Evolutionary conservation across 2,888 invertebrate genomes (phyloP).

Genomic region (Andricus curvator): DNA sequence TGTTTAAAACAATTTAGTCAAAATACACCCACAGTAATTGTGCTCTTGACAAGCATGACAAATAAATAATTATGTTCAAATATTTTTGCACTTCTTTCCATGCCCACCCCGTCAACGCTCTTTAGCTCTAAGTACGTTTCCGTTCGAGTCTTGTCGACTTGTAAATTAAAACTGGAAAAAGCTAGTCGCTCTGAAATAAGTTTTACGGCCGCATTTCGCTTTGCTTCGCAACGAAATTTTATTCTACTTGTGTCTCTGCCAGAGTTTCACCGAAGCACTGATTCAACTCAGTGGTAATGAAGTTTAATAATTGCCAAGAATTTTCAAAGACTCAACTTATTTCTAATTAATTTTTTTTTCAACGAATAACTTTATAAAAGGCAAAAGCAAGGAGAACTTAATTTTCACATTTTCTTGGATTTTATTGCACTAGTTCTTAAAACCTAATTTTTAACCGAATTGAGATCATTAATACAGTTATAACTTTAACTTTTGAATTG

Average conservation of each 20-base stretch:
- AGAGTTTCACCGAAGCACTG: conserved; percentile 42
- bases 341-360: neutral
- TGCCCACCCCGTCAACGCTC: neutral
- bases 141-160: conserved; percentile 38
- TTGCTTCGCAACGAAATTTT: conserved; percentile 42
- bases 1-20: too few species aligned
- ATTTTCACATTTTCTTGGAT: too few species aligned
- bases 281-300: conserved; percentile 45
- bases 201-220: conserved; percentile 40
- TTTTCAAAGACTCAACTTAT: neutral
- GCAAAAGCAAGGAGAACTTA: too few species aligned
- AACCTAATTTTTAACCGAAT: too few species aligned
- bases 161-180: conserved; percentile 45
- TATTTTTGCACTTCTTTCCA: neutral
- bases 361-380: too few species aligned
- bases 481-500: too few species aligned
- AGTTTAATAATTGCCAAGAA: conserved; percentile 44
- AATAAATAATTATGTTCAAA: neutral
- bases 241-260: conserved; percentile 40
- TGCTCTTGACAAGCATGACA: neutral
- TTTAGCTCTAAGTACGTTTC: conserved; percentile 40
- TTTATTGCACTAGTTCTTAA: too few species aligned
- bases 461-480: too few species aligned
- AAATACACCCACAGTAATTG: neutral
- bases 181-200: conserved; percentile 26